Evolutionary conservation across 2,797 vertebrate species (phyloP).

Genomic region (Acanthornis magna): DNA sequence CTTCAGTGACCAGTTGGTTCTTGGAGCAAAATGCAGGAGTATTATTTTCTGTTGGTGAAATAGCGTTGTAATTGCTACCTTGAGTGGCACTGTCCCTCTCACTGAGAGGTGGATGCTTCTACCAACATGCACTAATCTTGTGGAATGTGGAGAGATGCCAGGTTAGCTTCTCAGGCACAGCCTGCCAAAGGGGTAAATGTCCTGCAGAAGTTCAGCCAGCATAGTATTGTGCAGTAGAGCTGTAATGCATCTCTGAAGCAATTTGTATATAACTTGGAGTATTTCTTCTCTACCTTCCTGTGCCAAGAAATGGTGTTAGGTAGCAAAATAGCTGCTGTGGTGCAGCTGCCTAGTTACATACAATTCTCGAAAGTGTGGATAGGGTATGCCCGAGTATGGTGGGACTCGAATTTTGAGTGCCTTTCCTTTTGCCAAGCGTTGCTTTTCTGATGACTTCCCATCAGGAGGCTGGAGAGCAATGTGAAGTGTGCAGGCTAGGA

Average conservation of each 20-base stretch:
- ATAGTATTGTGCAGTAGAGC: not conserved
- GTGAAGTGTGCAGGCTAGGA: not conserved
- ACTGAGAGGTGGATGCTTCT: not conserved
- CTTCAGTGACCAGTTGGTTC: not conserved
- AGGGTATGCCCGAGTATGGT: not conserved
- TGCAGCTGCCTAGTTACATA: not conserved
- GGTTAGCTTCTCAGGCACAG: not conserved
- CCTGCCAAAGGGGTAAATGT: not conserved
- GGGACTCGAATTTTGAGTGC: not conserved
- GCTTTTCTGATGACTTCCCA: not conserved
- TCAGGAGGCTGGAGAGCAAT: not conserved
- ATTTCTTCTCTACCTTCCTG: not conserved
- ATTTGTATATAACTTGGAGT: not conserved
- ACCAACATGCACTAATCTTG: not conserved
- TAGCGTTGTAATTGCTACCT: not conserved
- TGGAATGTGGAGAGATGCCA: not conserved
- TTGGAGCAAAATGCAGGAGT: not conserved
- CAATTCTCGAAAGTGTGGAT: not conserved
- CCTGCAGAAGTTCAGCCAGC: not conserved
- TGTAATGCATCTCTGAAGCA: not conserved
- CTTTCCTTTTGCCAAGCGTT: not conserved
- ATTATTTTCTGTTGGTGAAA: not conserved
- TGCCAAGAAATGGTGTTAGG: not conserved
- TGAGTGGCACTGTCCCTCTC: not conserved
- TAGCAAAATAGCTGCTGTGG: not conserved